Evolutionary conservation across 2,888 invertebrate genomes (phyloP).

Genomic region (Leptodirus hochenwartii): DNA sequence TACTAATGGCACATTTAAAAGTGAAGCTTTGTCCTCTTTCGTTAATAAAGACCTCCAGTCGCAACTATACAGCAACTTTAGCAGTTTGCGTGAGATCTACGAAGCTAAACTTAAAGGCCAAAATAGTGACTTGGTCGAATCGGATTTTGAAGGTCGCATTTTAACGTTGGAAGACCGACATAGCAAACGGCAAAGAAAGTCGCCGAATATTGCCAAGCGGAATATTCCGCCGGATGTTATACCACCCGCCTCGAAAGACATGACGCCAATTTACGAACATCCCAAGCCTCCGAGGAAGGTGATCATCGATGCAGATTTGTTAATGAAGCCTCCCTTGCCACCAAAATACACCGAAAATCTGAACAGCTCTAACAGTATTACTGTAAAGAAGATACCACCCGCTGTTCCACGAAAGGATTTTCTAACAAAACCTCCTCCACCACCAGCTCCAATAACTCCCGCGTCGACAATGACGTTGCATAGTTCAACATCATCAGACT

Average conservation of each 20-base stretch:
- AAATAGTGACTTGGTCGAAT: constrained; percentile 18
- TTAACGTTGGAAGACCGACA: constrained; percentile 56
- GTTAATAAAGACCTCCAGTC: constrained; percentile 19
- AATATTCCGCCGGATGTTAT: constrained; percentile 47
- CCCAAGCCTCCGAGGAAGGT: constrained; percentile 39
- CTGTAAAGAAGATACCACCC: constrained; percentile 20
- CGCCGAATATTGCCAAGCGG: constrained; percentile 30
- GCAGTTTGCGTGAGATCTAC: constrained; percentile 56
- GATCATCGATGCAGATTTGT: constrained; percentile 19
- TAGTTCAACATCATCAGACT: too few relatives aligned
- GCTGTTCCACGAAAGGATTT: constrained; percentile 32
- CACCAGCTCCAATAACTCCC: too few relatives aligned
- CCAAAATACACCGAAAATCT: too few relatives aligned
- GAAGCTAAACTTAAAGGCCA: constrained; percentile 27
- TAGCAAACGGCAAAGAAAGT: constrained; percentile 50
- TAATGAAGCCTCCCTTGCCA: constrained; percentile 26
- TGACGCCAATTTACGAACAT: constrained; percentile 36
- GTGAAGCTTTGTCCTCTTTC: constrained; percentile 22
- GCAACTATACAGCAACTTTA: constrained; percentile 34
- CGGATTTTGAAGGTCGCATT: constrained; percentile 31
- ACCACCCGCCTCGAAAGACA: constrained; percentile 39
- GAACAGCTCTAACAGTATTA: constrained; percentile 17
- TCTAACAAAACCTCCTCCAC: too few relatives aligned
- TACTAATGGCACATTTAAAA: constrained; percentile 53
- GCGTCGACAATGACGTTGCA: too few relatives aligned